These are phyloP conservation scores for Mastigias papua DNA, from an alignment of 30 jellyfish, hydroid and myxozoan genomes.

Conservation along the genomic window DNA sequence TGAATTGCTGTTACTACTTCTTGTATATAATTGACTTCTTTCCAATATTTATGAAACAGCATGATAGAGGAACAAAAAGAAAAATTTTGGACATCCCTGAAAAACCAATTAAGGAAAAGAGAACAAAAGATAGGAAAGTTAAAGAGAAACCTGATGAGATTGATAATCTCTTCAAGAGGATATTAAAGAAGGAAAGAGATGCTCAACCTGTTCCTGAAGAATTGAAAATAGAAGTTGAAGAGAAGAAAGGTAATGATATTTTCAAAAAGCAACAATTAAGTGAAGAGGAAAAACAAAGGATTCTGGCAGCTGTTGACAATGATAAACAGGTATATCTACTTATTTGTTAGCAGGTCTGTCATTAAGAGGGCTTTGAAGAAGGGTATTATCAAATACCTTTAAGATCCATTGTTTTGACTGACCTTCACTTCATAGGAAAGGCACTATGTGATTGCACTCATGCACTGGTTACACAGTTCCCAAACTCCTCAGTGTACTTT, in stretches of 20 bases:
- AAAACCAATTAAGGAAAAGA: slow-evolving; percentile 45
- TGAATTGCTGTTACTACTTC: no score
- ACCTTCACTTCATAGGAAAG: no score
- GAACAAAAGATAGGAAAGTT: slow-evolving; percentile 11
- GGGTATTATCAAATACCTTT: no score
- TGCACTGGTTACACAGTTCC: no score
- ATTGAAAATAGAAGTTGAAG: slow-evolving; percentile 2
- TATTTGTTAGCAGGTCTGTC: no score
- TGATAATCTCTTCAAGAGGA: slow-evolving; percentile 74
- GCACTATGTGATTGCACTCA: no score
- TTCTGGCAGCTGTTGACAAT: slow-evolving; percentile 83
- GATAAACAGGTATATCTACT: slow-evolving; percentile 72
- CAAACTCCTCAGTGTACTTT: no score
- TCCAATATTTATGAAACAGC: no score
- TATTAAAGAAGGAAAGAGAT: slow-evolving; percentile 72
- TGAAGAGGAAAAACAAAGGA: slow-evolving; percentile 84
- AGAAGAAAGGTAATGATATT: slow-evolving; percentile 1
- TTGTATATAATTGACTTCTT: no score
- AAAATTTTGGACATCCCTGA: slow-evolving; percentile 75
- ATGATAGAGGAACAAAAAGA: slow-evolving; percentile 83
- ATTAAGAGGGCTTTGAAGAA: no score
- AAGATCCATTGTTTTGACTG: no score
- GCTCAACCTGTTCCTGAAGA: slow-evolving; percentile 1
- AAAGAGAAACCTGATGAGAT: slow-evolving; percentile 55
- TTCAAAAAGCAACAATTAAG: slow-evolving; percentile 41